A percentile compares a stretch with the other conserved stretches of the same genome.
phyloP scores from a whole-genome alignment of 64 coral and sea anemone genomes.

The Orbicella faveolata region DNA sequence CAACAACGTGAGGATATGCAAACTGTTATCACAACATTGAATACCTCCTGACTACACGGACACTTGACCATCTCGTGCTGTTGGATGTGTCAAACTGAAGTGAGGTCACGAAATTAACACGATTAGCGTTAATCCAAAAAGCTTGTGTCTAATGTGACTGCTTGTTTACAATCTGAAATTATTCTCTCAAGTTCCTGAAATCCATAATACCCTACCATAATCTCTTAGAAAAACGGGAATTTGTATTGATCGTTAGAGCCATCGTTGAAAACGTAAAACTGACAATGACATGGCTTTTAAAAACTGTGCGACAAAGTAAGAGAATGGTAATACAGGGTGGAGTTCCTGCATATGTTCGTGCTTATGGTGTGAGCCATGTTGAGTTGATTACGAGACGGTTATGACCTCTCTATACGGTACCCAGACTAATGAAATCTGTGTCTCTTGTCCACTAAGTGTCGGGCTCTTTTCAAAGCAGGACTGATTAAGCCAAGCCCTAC shows the following conservation, averaged over 20 bases:
- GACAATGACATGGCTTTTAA: background rate
- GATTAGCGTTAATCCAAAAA: background rate
- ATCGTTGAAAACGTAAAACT: background rate
- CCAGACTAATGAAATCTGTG: too few relatives aligned
- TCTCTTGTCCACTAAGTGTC: too few relatives aligned
- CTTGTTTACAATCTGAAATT: background rate
- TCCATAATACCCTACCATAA: too few relatives aligned
- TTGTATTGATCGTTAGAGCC: too few relatives aligned
- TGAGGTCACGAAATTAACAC: constrained; percentile 17
- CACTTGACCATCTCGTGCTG: background rate
- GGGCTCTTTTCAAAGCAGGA: too few relatives aligned
- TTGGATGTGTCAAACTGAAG: too few relatives aligned
- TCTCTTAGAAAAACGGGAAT: too few relatives aligned
- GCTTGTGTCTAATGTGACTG: background rate
- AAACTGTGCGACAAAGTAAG: background rate
- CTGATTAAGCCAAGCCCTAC: too few relatives aligned
- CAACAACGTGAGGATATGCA: too few relatives aligned
- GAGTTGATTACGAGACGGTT: background rate
- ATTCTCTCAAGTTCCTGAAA: background rate
- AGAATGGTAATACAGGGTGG: background rate
- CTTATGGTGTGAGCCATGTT: background rate
- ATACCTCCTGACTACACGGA: background rate
- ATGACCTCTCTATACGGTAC: too few relatives aligned
- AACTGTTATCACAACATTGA: background rate
- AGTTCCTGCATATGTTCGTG: background rate